phyloP scores from a whole-genome alignment of 2,797 vertebrate genomes.

The Lophotriccus pileatus region DNA sequence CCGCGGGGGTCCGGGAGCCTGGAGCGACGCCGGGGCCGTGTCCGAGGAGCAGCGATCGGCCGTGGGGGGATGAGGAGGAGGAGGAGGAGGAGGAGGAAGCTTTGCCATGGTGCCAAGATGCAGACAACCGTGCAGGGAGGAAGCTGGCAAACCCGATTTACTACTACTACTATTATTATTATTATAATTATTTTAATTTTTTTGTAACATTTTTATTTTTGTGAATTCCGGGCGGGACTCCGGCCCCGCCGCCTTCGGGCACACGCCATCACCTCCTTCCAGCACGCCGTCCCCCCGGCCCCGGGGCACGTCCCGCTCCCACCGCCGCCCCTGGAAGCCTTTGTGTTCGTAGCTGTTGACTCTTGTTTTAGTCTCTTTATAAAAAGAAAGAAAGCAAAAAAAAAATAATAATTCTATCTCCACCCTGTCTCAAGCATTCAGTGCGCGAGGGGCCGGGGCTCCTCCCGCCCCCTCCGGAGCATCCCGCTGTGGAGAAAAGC shows the following conservation, averaged over 20 bases:
- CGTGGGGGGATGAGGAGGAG: background rate
- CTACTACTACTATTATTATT: slow-evolving; percentile 64
- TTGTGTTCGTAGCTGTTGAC: slow-evolving; percentile 59
- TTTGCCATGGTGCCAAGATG: slow-evolving; percentile 26
- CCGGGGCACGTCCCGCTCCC: background rate
- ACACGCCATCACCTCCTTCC: background rate
- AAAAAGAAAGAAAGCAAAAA: slow-evolving; percentile 37
- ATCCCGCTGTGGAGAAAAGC: background rate
- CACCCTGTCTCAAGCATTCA: slow-evolving; percentile 20
- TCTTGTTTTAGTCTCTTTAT: slow-evolving; percentile 64
- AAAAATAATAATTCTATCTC: background rate
- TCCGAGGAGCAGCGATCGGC: background rate
- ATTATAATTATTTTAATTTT: slow-evolving; percentile 66
- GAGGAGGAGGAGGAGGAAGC: slow-evolving; percentile 31
- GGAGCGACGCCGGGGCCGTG: background rate
- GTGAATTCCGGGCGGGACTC: slow-evolving; percentile 8
- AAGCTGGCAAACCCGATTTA: slow-evolving; percentile 58
- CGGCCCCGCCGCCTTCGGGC: background rate
- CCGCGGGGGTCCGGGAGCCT: background rate
- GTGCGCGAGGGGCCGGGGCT: background rate
- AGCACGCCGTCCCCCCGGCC: background rate
- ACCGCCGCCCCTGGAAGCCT: background rate
- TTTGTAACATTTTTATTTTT: slow-evolving; percentile 61
- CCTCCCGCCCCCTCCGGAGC: background rate
- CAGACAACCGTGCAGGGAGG: slow-evolving; percentile 50